These are phyloP conservation scores for Rousettus leschenaultii DNA, from an alignment of 2,113 vertebrate genomes.

Conservation along the genomic window DNA sequence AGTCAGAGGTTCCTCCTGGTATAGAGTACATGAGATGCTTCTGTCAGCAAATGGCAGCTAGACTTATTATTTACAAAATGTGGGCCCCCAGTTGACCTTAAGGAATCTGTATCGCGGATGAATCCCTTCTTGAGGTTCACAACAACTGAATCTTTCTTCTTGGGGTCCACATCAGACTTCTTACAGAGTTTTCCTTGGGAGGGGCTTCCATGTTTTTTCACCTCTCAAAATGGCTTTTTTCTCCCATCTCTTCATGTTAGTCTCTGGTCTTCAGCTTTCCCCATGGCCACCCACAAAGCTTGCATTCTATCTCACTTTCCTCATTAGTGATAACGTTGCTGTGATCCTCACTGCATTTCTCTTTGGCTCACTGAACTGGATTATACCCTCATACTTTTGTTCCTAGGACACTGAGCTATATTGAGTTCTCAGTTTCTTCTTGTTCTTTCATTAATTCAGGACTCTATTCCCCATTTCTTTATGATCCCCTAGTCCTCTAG, in stretches of 20 bases:
- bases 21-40: too few species aligned
- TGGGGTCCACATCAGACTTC: background rate
- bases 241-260: background rate
- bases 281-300: background rate
- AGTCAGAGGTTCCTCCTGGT: background rate
- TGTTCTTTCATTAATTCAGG: background rate
- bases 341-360: background rate
- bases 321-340: background rate
- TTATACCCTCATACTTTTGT: background rate
- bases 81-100: background rate
- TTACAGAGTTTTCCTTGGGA: background rate
- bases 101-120: background rate
- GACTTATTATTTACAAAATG: background rate
- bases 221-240: background rate
- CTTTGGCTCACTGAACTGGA: background rate
- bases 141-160: background rate
- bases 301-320: background rate
- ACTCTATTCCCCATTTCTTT: background rate
- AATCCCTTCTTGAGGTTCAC: background rate
- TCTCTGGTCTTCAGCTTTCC: background rate
- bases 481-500: background rate
- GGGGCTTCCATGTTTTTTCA: background rate
- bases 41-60: background rate
- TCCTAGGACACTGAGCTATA: background rate
- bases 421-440: background rate